Base-by-base conservation (phyloP, 2,113 vertebrate species). In the Callionymus lyra region DNA sequence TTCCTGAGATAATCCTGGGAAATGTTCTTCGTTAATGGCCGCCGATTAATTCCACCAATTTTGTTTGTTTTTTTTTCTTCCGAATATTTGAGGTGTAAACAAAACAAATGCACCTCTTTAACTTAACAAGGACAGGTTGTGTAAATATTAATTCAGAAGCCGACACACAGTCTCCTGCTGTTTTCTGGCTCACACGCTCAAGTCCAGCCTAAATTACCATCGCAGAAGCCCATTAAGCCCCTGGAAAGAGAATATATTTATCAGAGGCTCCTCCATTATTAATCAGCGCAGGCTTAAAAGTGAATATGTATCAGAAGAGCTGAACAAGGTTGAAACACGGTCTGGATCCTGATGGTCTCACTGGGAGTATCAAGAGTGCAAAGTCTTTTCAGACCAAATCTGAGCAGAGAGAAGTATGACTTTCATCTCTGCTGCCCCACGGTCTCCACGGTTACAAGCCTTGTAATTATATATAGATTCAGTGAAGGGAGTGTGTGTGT, bases 191-290 rank as follows among this genome's bases (percentile, higher is more conserved):
- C 31, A 38, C 13, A 3, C 52, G 47, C 38, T 56, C 59, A 67
- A 53, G 51, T 45, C 40, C 65, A 60, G 69, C 56, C 60, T 67
- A 58, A 77, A 74, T 72, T 80, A 76, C 63, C 63, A 53, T 12
- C 48, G 68, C 64, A 56, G 60, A 64, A 68, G 65, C 68, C 65
- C 63, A 72, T 72, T 74, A 77, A 55, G 51, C 1, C 63, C 55
- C 34, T 60, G 68, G 55, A 80, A 82, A 76, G 72, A 67, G 76
- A 80, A 78, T 82, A 76, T 74, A 82, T 82, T 80, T 74, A 82
- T 80, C 74, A 67, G 61, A 16, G 57, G 51, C 9, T 47, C 61
- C 43, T 80, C 65, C 50, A 82, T 82, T 80, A 80, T 82, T 82
- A 77, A 82, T 79, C 70, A 80, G 65, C 11, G 56, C 70, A 13